Percentiles rank a stretch among this genome's conserved stretches.
Conservation (phyloP, 2,113 vertebrate genomes). For the Tyrannus savana region DNA sequence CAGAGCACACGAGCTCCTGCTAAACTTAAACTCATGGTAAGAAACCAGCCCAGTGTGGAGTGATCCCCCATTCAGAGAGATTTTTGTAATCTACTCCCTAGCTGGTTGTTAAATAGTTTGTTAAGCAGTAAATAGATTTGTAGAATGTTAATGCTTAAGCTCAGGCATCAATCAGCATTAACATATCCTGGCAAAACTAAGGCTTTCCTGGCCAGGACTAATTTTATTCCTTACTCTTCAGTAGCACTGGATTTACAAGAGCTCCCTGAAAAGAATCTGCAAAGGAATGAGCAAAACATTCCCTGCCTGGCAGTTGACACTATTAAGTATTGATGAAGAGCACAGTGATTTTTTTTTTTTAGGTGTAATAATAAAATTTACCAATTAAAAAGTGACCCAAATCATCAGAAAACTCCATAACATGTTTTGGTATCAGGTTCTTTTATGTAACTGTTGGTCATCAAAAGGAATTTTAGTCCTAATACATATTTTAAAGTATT, state of each 20-base stretch:
- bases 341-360: neutral
- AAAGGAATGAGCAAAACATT: neutral
- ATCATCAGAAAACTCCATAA: neutral
- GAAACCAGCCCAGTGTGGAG: neutral
- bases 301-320: neutral
- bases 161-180: neutral
- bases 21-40: neutral
- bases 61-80: neutral
- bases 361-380: neutral
- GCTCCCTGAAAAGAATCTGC: neutral
- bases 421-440: neutral
- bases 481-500: neutral
- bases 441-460: neutral
- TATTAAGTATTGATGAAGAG: conserved; percentile 5
- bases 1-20: neutral
- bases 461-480: neutral
- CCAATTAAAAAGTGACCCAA: neutral
- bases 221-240: neutral
- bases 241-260: neutral
- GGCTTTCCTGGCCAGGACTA: neutral
- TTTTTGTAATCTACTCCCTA: neutral
- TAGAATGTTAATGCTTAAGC: neutral
- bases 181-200: neutral
- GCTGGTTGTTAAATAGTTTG: neutral
- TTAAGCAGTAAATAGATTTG: conserved; percentile 30